Evolutionary conservation across 2,888 invertebrate species (phyloP).

Genomic region (Dysmachus trigonus): DNA sequence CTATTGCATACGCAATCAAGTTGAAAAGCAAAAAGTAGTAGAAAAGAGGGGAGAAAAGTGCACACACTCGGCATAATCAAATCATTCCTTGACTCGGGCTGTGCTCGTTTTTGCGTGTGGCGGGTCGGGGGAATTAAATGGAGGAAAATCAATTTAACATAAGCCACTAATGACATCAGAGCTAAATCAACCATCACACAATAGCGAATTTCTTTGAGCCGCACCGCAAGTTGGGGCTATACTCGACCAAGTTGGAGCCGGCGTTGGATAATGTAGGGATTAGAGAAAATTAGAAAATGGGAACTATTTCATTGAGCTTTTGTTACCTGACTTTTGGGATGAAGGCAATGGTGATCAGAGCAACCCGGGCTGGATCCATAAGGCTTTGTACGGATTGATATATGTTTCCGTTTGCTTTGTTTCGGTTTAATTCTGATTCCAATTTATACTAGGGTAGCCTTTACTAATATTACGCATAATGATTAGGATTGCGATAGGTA

Average conservation of each 20-base stretch:
- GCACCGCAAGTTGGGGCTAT: neutral
- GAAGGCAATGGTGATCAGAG: neutral
- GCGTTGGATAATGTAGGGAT: neutral
- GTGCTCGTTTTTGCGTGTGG: neutral
- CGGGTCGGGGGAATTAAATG: neutral
- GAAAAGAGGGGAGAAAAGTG: neutral
- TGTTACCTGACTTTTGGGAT: slow-evolving; percentile 8
- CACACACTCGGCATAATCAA: neutral
- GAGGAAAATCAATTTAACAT: slow-evolving; percentile 16
- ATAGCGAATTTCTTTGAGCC: neutral
- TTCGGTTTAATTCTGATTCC: neutral
- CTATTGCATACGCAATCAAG: slow-evolving; percentile 29
- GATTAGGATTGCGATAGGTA: neutral
- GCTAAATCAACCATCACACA: slow-evolving; percentile 11
- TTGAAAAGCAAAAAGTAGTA: slow-evolving; percentile 30
- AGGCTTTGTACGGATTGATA: neutral
- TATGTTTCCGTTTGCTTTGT: neutral
- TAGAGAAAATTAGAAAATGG: slow-evolving; percentile 14
- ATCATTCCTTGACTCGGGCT: neutral
- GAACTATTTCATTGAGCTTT: slow-evolving; percentile 9
- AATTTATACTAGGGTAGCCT: neutral
- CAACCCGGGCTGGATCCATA: neutral
- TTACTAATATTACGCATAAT: neutral
- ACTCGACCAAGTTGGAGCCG: neutral
- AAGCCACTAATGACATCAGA: slow-evolving; percentile 20